phyloP scores from a whole-genome alignment of 2,888 invertebrate species.

The Adelognathus sp. region DNA sequence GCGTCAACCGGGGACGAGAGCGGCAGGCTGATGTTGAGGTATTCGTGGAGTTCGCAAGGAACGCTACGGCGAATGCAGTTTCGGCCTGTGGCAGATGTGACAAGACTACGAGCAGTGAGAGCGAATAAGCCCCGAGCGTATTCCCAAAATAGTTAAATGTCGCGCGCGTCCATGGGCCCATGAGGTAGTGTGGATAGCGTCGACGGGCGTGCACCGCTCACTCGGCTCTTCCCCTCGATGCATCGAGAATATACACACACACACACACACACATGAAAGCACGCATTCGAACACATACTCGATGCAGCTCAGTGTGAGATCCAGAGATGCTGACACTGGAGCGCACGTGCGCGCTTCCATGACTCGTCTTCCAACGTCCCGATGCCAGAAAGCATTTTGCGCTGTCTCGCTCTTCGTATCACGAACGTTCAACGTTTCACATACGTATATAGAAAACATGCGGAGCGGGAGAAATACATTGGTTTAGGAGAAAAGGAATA shows the following conservation, averaged over 20 bases:
- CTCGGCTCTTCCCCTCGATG: conserved; percentile 27
- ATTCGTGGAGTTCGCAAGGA: conserved; percentile 47
- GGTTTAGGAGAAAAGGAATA: background rate
- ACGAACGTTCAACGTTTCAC: conserved; percentile 17
- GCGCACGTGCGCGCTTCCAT: conserved; percentile 43
- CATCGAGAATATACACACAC: conserved; percentile 36
- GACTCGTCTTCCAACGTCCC: conserved; percentile 4
- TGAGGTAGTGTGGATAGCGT: conserved; percentile 20
- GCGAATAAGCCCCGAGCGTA: conserved; percentile 38
- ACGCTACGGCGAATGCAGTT: conserved; percentile 45
- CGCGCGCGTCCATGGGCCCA: conserved; percentile 17
- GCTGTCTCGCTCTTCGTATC: conserved; percentile 6
- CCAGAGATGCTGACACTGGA: conserved; percentile 23
- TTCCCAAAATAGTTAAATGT: conserved; percentile 52
- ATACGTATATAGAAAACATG: conserved; percentile 21
- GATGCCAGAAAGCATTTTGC: conserved; percentile 3
- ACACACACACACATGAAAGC: conserved; percentile 26
- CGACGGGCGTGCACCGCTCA: conserved; percentile 25
- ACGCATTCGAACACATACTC: background rate
- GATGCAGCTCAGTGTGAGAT: conserved; percentile 14
- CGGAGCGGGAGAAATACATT: conserved; percentile 17
- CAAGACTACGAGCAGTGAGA: conserved; percentile 20
- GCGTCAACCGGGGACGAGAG: background rate
- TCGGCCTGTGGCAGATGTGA: conserved; percentile 50
- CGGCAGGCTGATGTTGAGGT: conserved; percentile 29